phyloP scores from a whole-genome alignment of 2,888 invertebrate genomes.

The Lacanobia wlatinum region DNA sequence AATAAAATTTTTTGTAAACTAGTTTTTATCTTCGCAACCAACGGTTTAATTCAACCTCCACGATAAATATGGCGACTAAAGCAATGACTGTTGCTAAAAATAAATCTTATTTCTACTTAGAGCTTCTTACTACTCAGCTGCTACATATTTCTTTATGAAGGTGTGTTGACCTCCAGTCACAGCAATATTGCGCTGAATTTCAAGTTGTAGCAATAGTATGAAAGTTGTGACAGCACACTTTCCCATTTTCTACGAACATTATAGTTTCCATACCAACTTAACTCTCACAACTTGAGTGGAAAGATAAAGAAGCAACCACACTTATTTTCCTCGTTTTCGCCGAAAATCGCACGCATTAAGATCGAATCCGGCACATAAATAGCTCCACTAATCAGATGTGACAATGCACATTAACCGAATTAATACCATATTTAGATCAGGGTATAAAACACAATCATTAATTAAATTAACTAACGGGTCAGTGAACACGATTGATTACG shows the following conservation, averaged over 20 bases:
- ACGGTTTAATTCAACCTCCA: neutral
- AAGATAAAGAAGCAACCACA: constrained; percentile 36
- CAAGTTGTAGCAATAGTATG: constrained; percentile 25
- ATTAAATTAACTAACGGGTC: constrained; percentile 64
- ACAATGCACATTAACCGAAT: constrained; percentile 51
- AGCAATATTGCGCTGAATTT: constrained; percentile 45
- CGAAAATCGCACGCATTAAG: constrained; percentile 27
- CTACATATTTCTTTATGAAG: constrained; percentile 33
- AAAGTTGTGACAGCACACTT: constrained; percentile 46
- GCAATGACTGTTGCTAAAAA: constrained; percentile 6
- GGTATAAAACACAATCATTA: constrained; percentile 57
- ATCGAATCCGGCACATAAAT: constrained; percentile 32
- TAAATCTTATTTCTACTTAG: constrained; percentile 27
- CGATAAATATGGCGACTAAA: constrained; percentile 1
- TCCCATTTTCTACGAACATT: constrained; percentile 39
- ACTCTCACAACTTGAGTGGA: constrained; percentile 38
- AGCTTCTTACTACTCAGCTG: constrained; percentile 22
- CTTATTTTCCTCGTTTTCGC: constrained; percentile 11
- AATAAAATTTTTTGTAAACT: neutral
- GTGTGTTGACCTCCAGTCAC: constrained; percentile 45
- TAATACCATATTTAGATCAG: constrained; percentile 60
- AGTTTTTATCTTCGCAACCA: neutral
- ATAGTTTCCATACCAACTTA: constrained; percentile 33
- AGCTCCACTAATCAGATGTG: constrained; percentile 51
- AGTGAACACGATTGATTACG: constrained; percentile 62